Percentiles rank a stretch among this genome's conserved stretches.
Evolutionary conservation across 2,888 invertebrate species (phyloP).

Genomic region (Zaprionus obscuricornis): DNA sequence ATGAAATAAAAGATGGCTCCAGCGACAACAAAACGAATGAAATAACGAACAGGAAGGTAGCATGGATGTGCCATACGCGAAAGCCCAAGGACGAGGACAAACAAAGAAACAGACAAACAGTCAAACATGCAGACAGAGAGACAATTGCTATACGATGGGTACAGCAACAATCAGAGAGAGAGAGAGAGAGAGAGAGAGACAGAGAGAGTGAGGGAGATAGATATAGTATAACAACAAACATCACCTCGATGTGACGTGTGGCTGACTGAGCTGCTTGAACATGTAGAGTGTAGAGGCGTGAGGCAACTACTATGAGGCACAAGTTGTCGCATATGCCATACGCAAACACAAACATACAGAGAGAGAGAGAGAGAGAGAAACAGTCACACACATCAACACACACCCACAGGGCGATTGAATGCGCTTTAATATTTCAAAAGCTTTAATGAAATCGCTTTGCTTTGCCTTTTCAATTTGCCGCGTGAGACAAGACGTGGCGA

Average conservation of each 20-base stretch:
- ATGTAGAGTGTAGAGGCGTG: conserved; percentile 8
- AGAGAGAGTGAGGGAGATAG: conserved; percentile 26
- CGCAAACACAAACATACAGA: conserved; percentile 18
- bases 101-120: conserved; percentile 11
- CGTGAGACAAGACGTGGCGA: conserved; percentile 17
- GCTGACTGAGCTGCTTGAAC: too few species aligned
- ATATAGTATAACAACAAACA: conserved; percentile 47
- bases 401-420: conserved; percentile 46
- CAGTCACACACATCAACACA: not conserved
- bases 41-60: conserved; percentile 43
- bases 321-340: conserved; percentile 14
- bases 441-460: conserved; percentile 75
- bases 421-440: conserved; percentile 74
- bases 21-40: conserved; percentile 59
- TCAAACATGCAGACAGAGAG: conserved; percentile 14
- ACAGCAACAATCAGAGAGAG: not conserved
- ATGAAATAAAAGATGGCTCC: conserved; percentile 71
- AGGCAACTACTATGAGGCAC: not conserved
- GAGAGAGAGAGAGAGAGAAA: too few species aligned
- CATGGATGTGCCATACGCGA: conserved; percentile 42
- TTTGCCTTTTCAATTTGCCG: conserved; percentile 67
- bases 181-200: conserved; percentile 8
- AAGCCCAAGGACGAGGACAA: conserved; percentile 23
- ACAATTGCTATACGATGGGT: too few species aligned
- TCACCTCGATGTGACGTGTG: conserved; percentile 39